Percentiles rank a stretch among this genome's conserved stretches.
phyloP scores from a whole-genome alignment of 1,140 invertebrate genomes.

The Ladona fulva region DNA sequence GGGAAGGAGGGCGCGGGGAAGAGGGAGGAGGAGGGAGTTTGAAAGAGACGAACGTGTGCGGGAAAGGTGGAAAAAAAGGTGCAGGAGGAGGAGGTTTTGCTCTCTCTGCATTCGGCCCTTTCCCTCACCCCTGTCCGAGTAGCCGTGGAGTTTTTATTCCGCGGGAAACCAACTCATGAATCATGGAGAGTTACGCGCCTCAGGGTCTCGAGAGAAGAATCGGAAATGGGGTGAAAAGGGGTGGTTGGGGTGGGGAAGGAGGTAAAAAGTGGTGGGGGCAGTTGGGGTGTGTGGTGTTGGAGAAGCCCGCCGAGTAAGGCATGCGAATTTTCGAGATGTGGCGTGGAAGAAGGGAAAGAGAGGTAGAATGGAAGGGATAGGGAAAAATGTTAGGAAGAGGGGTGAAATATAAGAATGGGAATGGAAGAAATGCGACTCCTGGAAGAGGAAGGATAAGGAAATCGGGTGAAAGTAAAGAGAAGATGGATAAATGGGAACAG shows the following conservation, averaged over 20 bases:
- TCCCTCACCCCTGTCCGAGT: background rate
- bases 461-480: background rate
- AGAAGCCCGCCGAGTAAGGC: background rate
- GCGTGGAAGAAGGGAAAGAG: background rate
- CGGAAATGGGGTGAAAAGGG: slow-evolving; percentile 6
- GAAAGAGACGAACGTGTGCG: background rate
- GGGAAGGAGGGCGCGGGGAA: no score
- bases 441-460: background rate
- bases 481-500: no score
- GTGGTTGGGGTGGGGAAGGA: background rate
- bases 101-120: background rate
- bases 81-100: background rate
- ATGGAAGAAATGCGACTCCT: background rate
- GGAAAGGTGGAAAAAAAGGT: background rate
- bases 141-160: background rate
- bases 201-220: background rate
- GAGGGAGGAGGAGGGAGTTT: background rate
- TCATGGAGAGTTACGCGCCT: slow-evolving; percentile 2
- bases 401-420: background rate
- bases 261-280: background rate
- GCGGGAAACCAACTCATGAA: slow-evolving; percentile 7
- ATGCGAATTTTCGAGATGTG: background rate
- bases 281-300: background rate
- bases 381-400: background rate
- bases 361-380: background rate